Evolutionary conservation across 2,888 invertebrate species (phyloP).

Genomic region (Yponomeuta evonymella): DNA sequence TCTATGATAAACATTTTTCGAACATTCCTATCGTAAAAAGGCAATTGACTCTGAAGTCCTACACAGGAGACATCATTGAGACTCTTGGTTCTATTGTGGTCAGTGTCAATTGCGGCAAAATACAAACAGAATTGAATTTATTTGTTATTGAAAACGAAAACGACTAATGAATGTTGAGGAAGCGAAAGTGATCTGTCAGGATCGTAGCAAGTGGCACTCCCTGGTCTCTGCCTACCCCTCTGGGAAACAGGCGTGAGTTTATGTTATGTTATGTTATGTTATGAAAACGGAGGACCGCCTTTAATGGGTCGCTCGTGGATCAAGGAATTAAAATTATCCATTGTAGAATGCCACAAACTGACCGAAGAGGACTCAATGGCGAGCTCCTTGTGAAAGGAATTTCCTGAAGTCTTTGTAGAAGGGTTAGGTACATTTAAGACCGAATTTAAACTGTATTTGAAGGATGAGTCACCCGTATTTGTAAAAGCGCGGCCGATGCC

Average conservation of each 20-base stretch:
- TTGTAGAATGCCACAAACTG: slow-evolving; percentile 17
- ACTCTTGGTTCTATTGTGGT: slow-evolving; percentile 22
- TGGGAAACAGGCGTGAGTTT: too few species aligned
- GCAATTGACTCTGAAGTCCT: slow-evolving; percentile 18
- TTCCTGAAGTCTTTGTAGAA: too few species aligned
- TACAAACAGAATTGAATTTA: slow-evolving; percentile 16
- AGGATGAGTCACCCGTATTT: too few species aligned
- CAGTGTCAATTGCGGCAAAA: background rate
- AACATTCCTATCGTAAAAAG: slow-evolving; percentile 17
- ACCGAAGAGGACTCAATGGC: slow-evolving; percentile 11
- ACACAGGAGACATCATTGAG: slow-evolving; percentile 22
- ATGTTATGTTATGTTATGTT: too few species aligned
- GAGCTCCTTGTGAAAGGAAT: slow-evolving; percentile 17
- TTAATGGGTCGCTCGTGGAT: slow-evolving; percentile 26
- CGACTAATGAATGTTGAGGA: too few species aligned
- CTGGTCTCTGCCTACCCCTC: too few species aligned
- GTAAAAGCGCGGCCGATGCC: background rate
- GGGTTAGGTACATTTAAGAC: too few species aligned
- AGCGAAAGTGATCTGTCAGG: too few species aligned
- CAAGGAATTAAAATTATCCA: slow-evolving; percentile 22
- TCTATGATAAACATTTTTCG: slow-evolving; percentile 16
- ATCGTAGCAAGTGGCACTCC: too few species aligned
- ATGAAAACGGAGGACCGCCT: slow-evolving; percentile 24
- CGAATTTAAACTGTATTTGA: too few species aligned
- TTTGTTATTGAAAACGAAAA: slow-evolving; percentile 24